Evolutionary conservation across 2,888 invertebrate genomes (phyloP), one percentile per base, ranked within the genome.

Genomic region (Sepiola atlantica): DNA sequence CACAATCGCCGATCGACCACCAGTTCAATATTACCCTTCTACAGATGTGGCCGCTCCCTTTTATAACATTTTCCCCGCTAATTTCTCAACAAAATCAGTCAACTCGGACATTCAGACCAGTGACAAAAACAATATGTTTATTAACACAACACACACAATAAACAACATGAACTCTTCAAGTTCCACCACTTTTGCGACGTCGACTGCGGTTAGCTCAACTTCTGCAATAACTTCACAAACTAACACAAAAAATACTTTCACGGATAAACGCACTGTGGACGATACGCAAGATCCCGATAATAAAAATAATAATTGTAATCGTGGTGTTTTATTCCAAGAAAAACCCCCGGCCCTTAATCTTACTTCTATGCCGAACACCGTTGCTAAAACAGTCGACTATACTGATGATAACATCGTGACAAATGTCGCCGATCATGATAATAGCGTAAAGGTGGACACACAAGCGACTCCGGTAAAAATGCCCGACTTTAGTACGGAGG

Each of bases 41-140:
- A 28, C 61, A 8, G 24, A 61, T 61, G 4, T 10, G n/a, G n/a
- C 77, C 4, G 77, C n/a, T n/a, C 1, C 77, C n/a, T n/a, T n/a
- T 77, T n/a, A n/a, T 77, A 77, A 77, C n/a, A 77, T n/a, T n/a
- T 77, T 77, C 14, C n/a, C 77, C 77, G 77, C 77, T 77, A 77
- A 77, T 77, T n/a, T n/a, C 16, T 1, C 16, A n/a, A n/a, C 77
- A n/a, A 77, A n/a, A n/a, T n/a, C n/a, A 12, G 16, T n/a, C n/a
- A 16, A 77, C 77, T 4, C 77, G 77, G n/a, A 77, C n/a, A n/a
- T 35, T 28, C 54, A 1, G 12, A 54, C 28, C 54, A 28, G 24
- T 54, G n/a, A 45, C 35, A 92, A 92, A 18, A 45, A 91, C 91
- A 91, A 24, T 14, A 91, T 6, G 35, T 14, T 18, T 4, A 54